Conservation (phyloP, 2,888 invertebrate species). For the Phorcus lineatus region DNA sequence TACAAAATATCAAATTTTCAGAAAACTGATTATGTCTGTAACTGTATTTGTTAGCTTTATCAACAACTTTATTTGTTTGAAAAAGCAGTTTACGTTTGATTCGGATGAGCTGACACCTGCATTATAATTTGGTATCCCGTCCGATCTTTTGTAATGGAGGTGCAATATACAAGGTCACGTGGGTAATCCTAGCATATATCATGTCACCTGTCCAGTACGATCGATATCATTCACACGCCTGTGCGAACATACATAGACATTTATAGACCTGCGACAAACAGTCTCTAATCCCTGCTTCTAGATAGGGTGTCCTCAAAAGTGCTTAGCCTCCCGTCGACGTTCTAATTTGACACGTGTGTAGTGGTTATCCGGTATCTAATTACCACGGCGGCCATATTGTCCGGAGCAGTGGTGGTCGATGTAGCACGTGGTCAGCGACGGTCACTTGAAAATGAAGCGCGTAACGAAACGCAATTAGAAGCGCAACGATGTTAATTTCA, state of each 20-base stretch:
- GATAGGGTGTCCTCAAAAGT: neutral
- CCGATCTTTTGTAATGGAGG: neutral
- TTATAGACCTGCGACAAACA: neutral
- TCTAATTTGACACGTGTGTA: conserved; percentile 21
- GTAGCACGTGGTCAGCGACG: neutral
- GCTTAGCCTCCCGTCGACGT: neutral
- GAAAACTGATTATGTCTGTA: too few relatives aligned
- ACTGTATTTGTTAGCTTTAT: too few relatives aligned
- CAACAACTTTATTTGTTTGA: too few relatives aligned
- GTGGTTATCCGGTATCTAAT: neutral
- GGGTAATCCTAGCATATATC: neutral
- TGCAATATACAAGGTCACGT: too few relatives aligned
- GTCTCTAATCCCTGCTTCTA: neutral
- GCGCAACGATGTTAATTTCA: neutral
- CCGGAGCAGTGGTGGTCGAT: neutral
- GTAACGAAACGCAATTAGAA: neutral
- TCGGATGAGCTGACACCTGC: neutral
- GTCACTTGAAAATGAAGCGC: neutral
- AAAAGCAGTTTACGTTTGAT: too few relatives aligned
- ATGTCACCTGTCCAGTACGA: neutral
- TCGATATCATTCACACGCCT: neutral
- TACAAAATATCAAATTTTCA: too few relatives aligned
- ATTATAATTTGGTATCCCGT: neutral
- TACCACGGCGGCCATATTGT: neutral
- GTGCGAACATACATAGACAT: neutral